Percentiles rank a stretch among this genome's conserved stretches.
phyloP scores from a whole-genome alignment of 2,888 invertebrate genomes.

The Synergus japonicus region DNA sequence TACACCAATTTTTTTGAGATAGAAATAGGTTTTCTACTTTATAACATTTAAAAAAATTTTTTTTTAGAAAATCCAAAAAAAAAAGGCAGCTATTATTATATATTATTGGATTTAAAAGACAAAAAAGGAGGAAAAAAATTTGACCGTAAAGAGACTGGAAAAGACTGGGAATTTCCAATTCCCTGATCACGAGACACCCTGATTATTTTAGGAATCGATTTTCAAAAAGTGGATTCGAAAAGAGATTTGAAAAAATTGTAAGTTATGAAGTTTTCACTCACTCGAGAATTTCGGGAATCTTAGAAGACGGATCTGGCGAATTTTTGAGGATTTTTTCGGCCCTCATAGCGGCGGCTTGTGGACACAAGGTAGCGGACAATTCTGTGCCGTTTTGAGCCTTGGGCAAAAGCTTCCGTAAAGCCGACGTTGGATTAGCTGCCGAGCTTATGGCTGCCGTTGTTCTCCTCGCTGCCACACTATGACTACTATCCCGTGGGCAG shows the following conservation, averaged over 20 bases:
- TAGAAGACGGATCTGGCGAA: constrained; percentile 57
- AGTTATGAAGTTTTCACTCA: constrained; percentile 47
- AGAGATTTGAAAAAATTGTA: background rate
- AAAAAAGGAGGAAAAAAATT: no score
- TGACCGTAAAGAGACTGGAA: no score
- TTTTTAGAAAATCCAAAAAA: no score
- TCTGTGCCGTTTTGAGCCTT: constrained; percentile 49
- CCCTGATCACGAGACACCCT: no score
- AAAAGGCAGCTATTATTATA: no score
- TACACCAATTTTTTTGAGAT: no score
- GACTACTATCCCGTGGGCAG: constrained; percentile 65
- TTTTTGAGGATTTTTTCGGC: constrained; percentile 58
- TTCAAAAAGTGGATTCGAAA: no score
- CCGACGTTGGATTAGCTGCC: constrained; percentile 61
- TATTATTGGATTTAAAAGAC: no score
- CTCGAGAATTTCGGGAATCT: constrained; percentile 61
- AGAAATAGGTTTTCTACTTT: no score
- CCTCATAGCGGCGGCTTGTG: constrained; percentile 60
- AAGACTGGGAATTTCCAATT: no score
- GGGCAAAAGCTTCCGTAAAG: constrained; percentile 52
- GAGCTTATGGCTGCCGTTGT: constrained; percentile 65
- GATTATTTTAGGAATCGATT: no score
- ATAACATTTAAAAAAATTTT: no score
- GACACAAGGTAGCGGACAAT: constrained; percentile 57
- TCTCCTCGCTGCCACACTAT: constrained; percentile 63